Percentiles rank a stretch among this genome's conserved stretches.
phyloP scores from a whole-genome alignment of 2,113 vertebrate species.

The Thryonomys swinderianus region DNA sequence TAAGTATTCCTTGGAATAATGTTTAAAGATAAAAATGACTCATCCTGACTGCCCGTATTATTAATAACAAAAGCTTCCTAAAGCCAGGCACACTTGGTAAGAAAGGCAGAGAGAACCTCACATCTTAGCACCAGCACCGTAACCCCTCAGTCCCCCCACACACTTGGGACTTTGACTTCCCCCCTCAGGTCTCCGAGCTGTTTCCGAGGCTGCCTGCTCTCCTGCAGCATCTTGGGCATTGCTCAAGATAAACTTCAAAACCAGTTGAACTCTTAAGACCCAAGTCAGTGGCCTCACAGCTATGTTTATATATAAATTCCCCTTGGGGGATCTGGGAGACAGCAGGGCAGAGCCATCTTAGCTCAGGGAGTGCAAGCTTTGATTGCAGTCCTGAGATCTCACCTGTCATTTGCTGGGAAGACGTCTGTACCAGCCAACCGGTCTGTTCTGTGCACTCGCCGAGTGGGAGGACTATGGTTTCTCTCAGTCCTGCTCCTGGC shows the following conservation, averaged over 20 bases:
- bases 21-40: slow-evolving; percentile 23
- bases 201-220: not conserved
- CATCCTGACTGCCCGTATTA: not conserved
- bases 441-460: slow-evolving; percentile 68
- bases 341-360: not conserved
- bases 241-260: not conserved
- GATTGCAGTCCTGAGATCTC: not conserved
- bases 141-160: not conserved
- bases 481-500: slow-evolving; percentile 70
- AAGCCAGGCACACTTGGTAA: slow-evolving; percentile 45
- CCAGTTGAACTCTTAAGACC: slow-evolving; percentile 23
- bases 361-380: not conserved
- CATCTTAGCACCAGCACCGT: not conserved
- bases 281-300: not conserved
- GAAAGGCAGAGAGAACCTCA: slow-evolving; percentile 30
- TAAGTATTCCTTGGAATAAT: not conserved
- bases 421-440: slow-evolving; percentile 72
- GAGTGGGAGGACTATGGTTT: slow-evolving; percentile 83
- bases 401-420: slow-evolving; percentile 69
- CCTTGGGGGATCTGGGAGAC: not conserved
- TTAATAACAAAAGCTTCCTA: slow-evolving; percentile 22
- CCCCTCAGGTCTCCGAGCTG: not conserved
- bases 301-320: not conserved
- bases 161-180: not conserved
- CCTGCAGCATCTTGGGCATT: not conserved